Base-by-base conservation (phyloP, 2,888 invertebrate species). In the Globia sparganii region DNA sequence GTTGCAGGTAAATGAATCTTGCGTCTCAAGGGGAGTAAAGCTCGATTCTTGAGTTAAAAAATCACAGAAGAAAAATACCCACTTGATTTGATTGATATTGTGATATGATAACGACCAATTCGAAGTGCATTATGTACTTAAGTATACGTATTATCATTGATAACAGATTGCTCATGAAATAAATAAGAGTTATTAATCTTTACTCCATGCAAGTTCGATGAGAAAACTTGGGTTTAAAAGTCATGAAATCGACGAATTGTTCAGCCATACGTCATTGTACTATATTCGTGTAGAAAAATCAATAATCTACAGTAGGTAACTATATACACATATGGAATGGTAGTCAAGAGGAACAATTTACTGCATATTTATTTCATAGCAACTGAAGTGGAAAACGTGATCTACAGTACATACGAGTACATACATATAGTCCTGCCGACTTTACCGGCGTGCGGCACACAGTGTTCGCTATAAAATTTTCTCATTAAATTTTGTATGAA, bases 401-500 rank as follows among this genome's bases (percentile, higher is more conserved):
- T 86, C 28, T 58, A 40, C 4, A 21, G 40, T 25, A 59, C 31
- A 11, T 59, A 5, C n/a, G n/a, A n/a, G n/a, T n/a, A n/a, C n/a
- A n/a, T n/a, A n/a, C n/a, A n/a, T n/a, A 8, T 15, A 28, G 34
- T 40, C 31, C 56, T 82, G n/a, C 31, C 43, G 68, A 66, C 37
- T 28, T 56, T 66, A 70, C 66, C 56, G 59, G 15, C 18, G 62
- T 43, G 64, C 65, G 61, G 21, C 25, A 58, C 49, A 68, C 84
- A 13, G 58, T 31, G 37, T 37, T 58, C 2, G 58, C 79, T 43
- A 83, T 86, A 78, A 86, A 83, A 86, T 86, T 83, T 83, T 86
- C 78, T 83, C 73, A 83, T 83, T 83, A 83, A 59, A 59, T 82
- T 82, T 85, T 69, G 67, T 68, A 53, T 49, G 64, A 69, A 66